Evolutionary conservation across 2,113 vertebrate genomes (phyloP).

Genomic region (Bagarius yarrelli): DNA sequence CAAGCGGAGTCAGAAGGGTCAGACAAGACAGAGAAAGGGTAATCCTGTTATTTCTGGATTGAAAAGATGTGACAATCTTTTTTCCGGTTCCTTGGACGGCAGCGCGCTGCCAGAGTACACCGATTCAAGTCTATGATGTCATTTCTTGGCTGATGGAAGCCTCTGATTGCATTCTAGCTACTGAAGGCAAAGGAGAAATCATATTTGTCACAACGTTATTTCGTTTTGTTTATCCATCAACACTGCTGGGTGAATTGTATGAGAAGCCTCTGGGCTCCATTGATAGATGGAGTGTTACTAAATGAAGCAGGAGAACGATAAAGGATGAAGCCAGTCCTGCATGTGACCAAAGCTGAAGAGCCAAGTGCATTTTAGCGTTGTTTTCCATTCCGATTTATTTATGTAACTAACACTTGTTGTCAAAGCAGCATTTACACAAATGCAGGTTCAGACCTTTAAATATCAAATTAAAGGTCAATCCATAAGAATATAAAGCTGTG

Average conservation of each 20-base stretch:
- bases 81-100: background rate
- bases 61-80: slow-evolving; percentile 19
- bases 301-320: slow-evolving; percentile 21
- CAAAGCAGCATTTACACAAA: background rate
- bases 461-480: background rate
- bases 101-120: background rate
- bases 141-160: slow-evolving; percentile 13
- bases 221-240: background rate
- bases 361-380: slow-evolving; percentile 8
- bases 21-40: slow-evolving; percentile 32
- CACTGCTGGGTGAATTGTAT: slow-evolving; percentile 2
- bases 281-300: slow-evolving; percentile 30
- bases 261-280: slow-evolving; percentile 15
- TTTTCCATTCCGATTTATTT: background rate
- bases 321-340: slow-evolving; percentile 6
- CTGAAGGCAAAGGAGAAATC: slow-evolving; percentile 14
- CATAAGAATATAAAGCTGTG: background rate
- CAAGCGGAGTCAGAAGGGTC: slow-evolving; percentile 45
- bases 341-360: slow-evolving; percentile 13
- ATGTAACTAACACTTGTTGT: background rate
- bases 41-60: slow-evolving; percentile 45
- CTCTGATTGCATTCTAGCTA: slow-evolving; percentile 1
- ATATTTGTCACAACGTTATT: slow-evolving; percentile 22
- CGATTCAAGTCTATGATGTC: slow-evolving; percentile 3
- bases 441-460: background rate